These are phyloP conservation scores for Pteruthius melanotis DNA, from an alignment of 2,113 vertebrate species.

Conservation along the genomic window DNA sequence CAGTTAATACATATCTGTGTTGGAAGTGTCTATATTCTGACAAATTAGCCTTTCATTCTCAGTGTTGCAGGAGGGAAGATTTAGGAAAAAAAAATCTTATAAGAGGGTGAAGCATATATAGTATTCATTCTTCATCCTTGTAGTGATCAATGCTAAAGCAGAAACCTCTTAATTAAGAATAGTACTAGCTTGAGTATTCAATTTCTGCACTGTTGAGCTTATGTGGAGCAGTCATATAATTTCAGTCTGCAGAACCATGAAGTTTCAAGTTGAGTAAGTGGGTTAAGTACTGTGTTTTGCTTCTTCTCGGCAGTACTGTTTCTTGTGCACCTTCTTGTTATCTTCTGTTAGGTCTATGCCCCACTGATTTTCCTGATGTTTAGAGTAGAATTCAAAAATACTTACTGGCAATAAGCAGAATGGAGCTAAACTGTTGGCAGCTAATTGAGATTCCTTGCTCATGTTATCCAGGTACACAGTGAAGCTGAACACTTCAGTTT, in stretches of 20 bases:
- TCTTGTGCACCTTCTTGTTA: neutral
- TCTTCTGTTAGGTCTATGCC: neutral
- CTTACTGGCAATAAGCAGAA: neutral
- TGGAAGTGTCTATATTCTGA: neutral
- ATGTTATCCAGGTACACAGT: accelerated
- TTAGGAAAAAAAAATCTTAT: neutral
- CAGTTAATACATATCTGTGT: neutral
- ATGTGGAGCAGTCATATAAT: neutral
- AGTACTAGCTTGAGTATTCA: neutral
- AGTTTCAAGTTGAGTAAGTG: neutral
- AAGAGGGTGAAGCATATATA: neutral
- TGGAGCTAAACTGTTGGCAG: neutral
- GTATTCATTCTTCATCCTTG: neutral
- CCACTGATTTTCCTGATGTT: neutral
- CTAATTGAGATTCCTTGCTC: neutral
- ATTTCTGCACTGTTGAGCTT: neutral
- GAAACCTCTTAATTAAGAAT: neutral
- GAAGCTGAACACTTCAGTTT: neutral
- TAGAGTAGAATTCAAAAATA: neutral
- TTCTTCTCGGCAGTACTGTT: neutral
- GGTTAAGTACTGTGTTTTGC: neutral
- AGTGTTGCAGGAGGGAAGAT: neutral
- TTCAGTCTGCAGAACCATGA: neutral
- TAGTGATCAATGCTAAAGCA: neutral
- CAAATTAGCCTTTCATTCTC: neutral